phyloP scores from a whole-genome alignment of 2,113 vertebrate genomes.

The Siniperca chuatsi region DNA sequence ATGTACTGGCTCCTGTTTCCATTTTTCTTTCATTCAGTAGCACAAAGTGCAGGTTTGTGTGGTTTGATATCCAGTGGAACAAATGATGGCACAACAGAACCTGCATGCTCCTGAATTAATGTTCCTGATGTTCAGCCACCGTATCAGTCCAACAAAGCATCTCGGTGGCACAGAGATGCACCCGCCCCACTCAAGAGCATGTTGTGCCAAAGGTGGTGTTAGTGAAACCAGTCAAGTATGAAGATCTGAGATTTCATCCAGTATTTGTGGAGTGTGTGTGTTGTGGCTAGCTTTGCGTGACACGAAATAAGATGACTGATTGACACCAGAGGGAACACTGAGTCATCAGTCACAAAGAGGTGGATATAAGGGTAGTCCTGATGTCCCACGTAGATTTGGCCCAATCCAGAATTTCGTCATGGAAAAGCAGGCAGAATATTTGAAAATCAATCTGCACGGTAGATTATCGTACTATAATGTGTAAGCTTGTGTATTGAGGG shows the following conservation, averaged over 20 bases:
- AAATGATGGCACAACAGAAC: no score
- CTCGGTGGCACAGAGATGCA: no score
- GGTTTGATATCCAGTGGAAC: background rate
- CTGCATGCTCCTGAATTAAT: background rate
- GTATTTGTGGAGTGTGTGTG: background rate
- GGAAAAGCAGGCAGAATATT: no score
- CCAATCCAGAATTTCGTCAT: background rate
- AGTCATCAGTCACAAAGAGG: background rate
- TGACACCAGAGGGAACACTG: background rate
- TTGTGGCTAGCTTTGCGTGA: background rate
- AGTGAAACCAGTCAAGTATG: no score
- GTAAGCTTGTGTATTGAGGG: no score
- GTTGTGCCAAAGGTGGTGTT: no score
- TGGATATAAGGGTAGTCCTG: background rate
- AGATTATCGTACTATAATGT: no score
- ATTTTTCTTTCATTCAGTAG: no score
- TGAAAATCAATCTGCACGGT: no score
- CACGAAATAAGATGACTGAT: background rate
- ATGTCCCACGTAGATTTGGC: background rate
- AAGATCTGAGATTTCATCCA: background rate
- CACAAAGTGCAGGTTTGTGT: background rate
- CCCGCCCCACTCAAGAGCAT: no score
- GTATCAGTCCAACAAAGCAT: background rate
- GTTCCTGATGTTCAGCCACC: background rate
- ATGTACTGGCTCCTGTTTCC: background rate